Base-by-base conservation (phyloP, 2,113 vertebrate genomes). In the Plestiodon gilberti region DNA sequence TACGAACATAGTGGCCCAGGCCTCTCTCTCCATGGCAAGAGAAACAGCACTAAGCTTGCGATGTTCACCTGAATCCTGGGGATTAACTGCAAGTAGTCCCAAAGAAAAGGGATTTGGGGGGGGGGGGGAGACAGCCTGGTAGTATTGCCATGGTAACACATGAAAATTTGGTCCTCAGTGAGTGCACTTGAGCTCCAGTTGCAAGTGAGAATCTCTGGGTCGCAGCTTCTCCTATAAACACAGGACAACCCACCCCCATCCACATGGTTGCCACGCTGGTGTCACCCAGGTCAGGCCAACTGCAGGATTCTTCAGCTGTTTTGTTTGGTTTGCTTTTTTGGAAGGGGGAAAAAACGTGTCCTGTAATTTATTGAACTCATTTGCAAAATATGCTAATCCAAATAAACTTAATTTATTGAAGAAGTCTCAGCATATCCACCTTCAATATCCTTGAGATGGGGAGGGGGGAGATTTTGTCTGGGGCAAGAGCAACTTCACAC, bases 331-430 rank as follows among this genome's bases (percentile, higher is more conserved):
- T 83, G 89, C 77, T 7, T 83, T 93, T 92, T 89, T 92, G 82
- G 93, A 90, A 91, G 30, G 35, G n/a, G 17, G 14, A 75, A 75
- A 77, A 43, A 81, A 22, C 59, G 88, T 88, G 86, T 62, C 90
- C 91, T 90, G 95, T 96, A 96, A 96, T 96, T 96, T 97, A 97
- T 96, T 97, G 92, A 92, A 87, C 93, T 93, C 82, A 11, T 93
- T 93, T 93, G 92, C 93, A 92, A 94, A 92, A 90, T 93, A 94
- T 94, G 93, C 91, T 94, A 95, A 94, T 91, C 94, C 92, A 96
- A 97, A 97, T 97, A 96, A 97, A 95, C 90, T 94, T 96, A 97
- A 97, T 96, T 97, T 97, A 97, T 96, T 96, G 96, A 94, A 65
- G 74, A 70, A 64, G 43, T 33, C 74, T 9, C 17, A 8, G 17